Evolutionary conservation across 2,113 vertebrate genomes (phyloP), one percentile per base, ranked within the genome.

Genomic region (Lota lota): DNA sequence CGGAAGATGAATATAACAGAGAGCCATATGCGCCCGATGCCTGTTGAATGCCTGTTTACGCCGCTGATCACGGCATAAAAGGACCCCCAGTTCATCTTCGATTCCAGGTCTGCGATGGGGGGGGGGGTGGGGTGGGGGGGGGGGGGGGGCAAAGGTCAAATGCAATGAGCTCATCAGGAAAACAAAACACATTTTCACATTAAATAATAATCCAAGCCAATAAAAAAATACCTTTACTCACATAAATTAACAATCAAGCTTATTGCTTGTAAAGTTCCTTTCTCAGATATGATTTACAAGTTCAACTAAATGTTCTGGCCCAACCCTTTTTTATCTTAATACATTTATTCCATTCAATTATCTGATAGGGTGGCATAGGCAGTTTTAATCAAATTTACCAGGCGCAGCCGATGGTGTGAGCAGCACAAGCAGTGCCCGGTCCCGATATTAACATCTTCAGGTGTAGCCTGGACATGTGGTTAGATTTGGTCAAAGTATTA

Each of bases 1-100:
- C 97, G 91, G 89, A 99, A 99, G 86, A 99, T 97, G 90, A 99
- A 99, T 88, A 99, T 96, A 88, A 99, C 97, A 0, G 97, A 99
- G 24, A 99, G 93, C 97, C 97, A 99, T 58, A 99, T 92, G 67
- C 97, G 95, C 28, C 97, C 97, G 0, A 99, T 97, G 79, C 96
- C 94, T 0, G 97, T 99, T 4, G 97, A 98, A 76, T 99, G 95
- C 85, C 97, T 95, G 88, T 98, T 99, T 91, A 98, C 95, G 1
- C 97, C 97, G 1, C 96, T 98, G 84, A 99, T 91, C 73, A 98
- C 93, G 1, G 94, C 93, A 86, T 99, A 99, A 85, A 99, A 93
- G 84, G 94, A 92, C 0, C 94, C 94, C 97, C 97, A 99, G 88
- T 99, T 99, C 97, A 99, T 99, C 22, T 91, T 93, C 4, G 88